phyloP scores from a whole-genome alignment of 2,888 invertebrate species.

The Agonum fuliginosum region DNA sequence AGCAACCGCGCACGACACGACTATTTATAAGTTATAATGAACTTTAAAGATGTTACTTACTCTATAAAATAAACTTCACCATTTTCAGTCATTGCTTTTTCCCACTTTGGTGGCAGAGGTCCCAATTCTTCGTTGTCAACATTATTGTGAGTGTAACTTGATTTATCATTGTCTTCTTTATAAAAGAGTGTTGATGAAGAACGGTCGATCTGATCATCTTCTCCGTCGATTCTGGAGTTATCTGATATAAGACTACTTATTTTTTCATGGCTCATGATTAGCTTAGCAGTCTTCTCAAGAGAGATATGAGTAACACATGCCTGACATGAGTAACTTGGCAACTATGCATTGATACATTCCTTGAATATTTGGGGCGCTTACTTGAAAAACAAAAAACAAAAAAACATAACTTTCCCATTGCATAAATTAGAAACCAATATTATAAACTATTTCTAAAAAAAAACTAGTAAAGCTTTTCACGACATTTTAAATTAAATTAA shows the following conservation, averaged over 20 bases:
- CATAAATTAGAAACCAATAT: conserved; percentile 45
- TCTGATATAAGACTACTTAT: conserved; percentile 70
- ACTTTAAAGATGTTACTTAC: conserved; percentile 75
- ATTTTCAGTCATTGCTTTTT: conserved; percentile 96
- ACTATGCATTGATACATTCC: conserved; percentile 57
- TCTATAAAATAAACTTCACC: conserved; percentile 99
- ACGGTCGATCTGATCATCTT: conserved; percentile 65
- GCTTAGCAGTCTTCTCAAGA: conserved; percentile 45
- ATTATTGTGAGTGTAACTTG: conserved; percentile 69
- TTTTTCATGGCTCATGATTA: conserved; percentile 71
- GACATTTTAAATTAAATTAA: conserved; percentile 22
- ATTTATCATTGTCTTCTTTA: conserved; percentile 69
- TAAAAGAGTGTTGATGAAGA: conserved; percentile 63
- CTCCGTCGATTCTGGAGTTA: conserved; percentile 71
- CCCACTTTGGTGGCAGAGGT: conserved; percentile 96
- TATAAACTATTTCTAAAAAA: conserved; percentile 48
- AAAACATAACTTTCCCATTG: conserved; percentile 47
- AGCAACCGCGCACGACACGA: background rate
- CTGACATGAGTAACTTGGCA: conserved; percentile 58
- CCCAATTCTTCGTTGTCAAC: conserved; percentile 86
- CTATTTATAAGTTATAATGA: conserved; percentile 24
- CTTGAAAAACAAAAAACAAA: conserved; percentile 46
- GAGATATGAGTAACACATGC: conserved; percentile 58
- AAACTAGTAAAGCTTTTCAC: conserved; percentile 44
- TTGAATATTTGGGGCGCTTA: conserved; percentile 48